Conservation (phyloP, 2,797 vertebrate species). For the Enteromius unitaeniatus region DNA sequence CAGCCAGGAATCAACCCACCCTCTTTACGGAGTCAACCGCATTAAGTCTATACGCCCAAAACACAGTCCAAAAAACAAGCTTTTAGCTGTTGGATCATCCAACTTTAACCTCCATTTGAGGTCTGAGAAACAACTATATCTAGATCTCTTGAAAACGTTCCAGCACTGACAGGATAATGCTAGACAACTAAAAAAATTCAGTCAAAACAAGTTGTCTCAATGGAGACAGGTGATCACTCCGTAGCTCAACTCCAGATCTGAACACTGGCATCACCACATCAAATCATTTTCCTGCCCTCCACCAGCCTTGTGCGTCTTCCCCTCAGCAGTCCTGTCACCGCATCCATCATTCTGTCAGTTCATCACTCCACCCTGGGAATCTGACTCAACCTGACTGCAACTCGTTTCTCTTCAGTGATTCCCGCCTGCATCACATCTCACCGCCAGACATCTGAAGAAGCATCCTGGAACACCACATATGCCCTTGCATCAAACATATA, state of each 20-base stretch:
- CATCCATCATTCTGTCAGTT: slow-evolving; percentile 50
- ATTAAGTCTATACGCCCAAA: not conserved
- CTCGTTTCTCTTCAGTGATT: slow-evolving; percentile 30
- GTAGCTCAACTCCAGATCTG: slow-evolving; percentile 14
- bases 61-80: not conserved
- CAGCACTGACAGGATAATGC: not conserved
- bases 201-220: slow-evolving; percentile 15
- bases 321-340: slow-evolving; percentile 17
- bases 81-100: slow-evolving; percentile 1
- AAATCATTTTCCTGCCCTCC: slow-evolving; percentile 48
- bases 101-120: slow-evolving; percentile 13
- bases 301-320: slow-evolving; percentile 4
- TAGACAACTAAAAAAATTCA: not conserved
- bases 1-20: slow-evolving; percentile 30
- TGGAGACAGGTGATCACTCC: slow-evolving; percentile 30
- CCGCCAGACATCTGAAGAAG: slow-evolving; percentile 27
- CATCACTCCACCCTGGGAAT: slow-evolving; percentile 47
- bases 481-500: slow-evolving; percentile 38
- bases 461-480: not conserved
- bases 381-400: slow-evolving; percentile 54
- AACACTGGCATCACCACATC: slow-evolving; percentile 34
- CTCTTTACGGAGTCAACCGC: not conserved
- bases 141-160: not conserved
- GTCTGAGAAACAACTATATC: slow-evolving; percentile 10
- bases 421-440: slow-evolving; percentile 57